Evolutionary conservation across 2,888 invertebrate genomes (phyloP).

Genomic region (Drosophila kanekoi): DNA sequence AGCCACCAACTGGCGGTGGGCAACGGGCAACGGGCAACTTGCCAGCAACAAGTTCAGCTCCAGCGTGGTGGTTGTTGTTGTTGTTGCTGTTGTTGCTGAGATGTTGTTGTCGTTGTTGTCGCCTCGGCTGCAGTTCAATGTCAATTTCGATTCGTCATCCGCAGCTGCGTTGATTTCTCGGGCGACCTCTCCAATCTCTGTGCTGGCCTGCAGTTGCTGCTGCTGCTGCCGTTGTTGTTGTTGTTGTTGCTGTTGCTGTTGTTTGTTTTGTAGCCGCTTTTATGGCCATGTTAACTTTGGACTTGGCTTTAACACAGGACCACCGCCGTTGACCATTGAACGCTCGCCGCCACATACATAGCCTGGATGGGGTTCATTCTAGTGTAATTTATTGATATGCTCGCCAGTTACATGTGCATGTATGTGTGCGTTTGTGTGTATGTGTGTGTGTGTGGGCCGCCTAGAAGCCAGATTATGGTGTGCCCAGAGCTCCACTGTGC

Average conservation of each 20-base stretch:
- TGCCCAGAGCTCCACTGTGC: constrained; percentile 42
- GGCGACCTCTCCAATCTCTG: constrained; percentile 64
- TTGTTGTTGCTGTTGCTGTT: constrained; percentile 35
- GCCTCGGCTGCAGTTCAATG: constrained; percentile 79
- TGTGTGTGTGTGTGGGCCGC: constrained; percentile 47
- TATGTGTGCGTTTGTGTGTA: constrained; percentile 24
- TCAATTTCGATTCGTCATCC: constrained; percentile 84
- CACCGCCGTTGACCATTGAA: constrained; percentile 66
- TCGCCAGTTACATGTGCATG: constrained; percentile 18
- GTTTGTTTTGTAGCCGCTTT: constrained; percentile 68
- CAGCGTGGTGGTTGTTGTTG: constrained; percentile 14
- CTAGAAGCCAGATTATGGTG: constrained; percentile 58
- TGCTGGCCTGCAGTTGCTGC: constrained; percentile 1
- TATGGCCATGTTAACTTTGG: constrained; percentile 80
- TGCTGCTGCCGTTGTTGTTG: constrained; percentile 17
- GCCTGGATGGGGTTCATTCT: constrained; percentile 69
- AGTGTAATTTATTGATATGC: constrained; percentile 77
- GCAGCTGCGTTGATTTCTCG: constrained; percentile 82
- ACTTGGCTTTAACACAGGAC: constrained; percentile 79
- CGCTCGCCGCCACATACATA: constrained; percentile 27
- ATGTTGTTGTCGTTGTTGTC: constrained; percentile 23
- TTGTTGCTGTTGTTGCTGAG: not conserved
- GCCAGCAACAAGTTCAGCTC: constrained; percentile 55
- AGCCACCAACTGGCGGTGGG: constrained; percentile 31
- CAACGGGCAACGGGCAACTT: constrained; percentile 32